These are phyloP conservation scores for Lycophotia porphyrea DNA, from an alignment of 2,888 invertebrate species.

Conservation along the genomic window DNA sequence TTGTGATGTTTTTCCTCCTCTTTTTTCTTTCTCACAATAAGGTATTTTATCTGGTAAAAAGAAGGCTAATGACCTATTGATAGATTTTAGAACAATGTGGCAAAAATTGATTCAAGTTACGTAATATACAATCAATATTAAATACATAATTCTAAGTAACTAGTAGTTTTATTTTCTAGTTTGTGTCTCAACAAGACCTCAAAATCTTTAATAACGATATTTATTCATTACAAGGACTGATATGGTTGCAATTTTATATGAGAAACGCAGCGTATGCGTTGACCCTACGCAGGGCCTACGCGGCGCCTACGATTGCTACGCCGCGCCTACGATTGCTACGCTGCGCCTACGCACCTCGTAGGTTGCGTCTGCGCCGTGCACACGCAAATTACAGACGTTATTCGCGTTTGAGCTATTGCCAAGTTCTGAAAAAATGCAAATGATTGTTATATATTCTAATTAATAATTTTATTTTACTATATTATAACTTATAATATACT, in stretches of 20 bases:
- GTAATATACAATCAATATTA: neutral
- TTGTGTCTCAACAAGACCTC: neutral
- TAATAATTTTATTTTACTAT: no score
- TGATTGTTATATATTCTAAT: neutral
- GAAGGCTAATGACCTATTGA: constrained; percentile 8
- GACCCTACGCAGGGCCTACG: neutral
- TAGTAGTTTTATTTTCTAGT: neutral
- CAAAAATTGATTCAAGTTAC: neutral
- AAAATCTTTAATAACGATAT: neutral
- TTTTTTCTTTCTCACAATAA: constrained; percentile 2
- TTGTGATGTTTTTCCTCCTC: neutral
- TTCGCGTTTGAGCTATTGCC: neutral
- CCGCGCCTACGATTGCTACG: neutral
- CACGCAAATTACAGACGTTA: neutral
- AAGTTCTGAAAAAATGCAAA: neutral
- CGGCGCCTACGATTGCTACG: neutral
- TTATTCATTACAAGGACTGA: neutral
- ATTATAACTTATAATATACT: no score
- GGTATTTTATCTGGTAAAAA: neutral
- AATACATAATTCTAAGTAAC: neutral
- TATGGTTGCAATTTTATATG: neutral
- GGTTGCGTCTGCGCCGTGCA: neutral
- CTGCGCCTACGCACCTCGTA: constrained; percentile 1
- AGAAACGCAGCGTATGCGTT: neutral
- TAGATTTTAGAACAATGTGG: neutral